A percentile compares a stretch with the other conserved stretches of the same genome.
Evolutionary conservation across 92 coral and sea anemone species (phyloP).

Genomic region (Ricordea florida): DNA sequence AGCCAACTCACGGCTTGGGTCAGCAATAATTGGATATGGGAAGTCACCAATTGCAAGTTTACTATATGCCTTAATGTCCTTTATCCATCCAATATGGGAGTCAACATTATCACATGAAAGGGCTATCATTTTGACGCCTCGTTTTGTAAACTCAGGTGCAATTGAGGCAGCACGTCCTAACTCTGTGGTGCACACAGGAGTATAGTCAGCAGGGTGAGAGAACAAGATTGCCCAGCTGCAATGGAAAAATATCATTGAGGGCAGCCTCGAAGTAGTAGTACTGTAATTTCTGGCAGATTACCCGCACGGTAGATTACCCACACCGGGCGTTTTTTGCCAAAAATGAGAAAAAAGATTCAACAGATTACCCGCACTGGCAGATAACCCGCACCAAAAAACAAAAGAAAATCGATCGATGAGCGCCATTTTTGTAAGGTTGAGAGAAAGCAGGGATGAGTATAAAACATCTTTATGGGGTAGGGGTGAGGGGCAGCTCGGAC

Average conservation of each 20-base stretch:
- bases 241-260: neutral
- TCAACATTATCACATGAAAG: conserved; percentile 86
- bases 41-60: conserved; percentile 16
- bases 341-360: too few relatives aligned
- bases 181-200: conserved; percentile 99
- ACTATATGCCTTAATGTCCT: conserved; percentile 66
- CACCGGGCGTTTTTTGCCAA: too few relatives aligned
- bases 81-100: conserved; percentile 93
- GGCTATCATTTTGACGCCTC: conserved; percentile 91
- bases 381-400: too few relatives aligned
- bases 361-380: too few relatives aligned
- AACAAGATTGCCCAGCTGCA: conserved; percentile 92
- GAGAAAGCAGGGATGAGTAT: too few relatives aligned
- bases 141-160: conserved; percentile 63
- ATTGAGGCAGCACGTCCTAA: conserved; percentile 79
- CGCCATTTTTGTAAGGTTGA: too few relatives aligned
- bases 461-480: too few relatives aligned
- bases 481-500: too few relatives aligned
- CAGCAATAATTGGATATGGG: conserved; percentile 91
- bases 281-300: too few relatives aligned
- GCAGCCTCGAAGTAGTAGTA: too few relatives aligned
- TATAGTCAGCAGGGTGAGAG: conserved; percentile 98
- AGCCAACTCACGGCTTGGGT: conserved; percentile 85
- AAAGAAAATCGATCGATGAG: too few relatives aligned
- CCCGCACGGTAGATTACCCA: too few relatives aligned